Conservation (phyloP, 2,888 invertebrate species). For the Troglohyphantes excavatus region DNA sequence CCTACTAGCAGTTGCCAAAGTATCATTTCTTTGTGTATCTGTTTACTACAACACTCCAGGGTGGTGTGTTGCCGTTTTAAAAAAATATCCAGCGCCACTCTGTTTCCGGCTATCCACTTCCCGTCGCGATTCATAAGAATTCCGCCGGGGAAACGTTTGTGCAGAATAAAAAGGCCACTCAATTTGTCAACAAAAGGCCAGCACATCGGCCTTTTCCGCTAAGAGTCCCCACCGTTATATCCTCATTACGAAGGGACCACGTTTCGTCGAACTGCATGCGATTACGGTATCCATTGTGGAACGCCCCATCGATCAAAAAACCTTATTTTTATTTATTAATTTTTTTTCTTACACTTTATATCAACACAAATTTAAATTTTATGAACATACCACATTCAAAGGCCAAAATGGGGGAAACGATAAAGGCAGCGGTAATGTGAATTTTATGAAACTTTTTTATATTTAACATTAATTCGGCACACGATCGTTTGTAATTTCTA, state of each 20-base stretch:
- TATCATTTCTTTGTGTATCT: neutral
- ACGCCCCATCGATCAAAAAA: no score
- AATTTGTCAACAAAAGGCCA: constrained; percentile 71
- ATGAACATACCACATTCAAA: no score
- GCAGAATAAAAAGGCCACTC: constrained; percentile 49
- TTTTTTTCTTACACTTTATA: no score
- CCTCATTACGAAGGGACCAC: constrained; percentile 8
- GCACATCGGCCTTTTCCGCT: constrained; percentile 32
- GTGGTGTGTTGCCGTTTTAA: neutral
- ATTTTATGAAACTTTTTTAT: no score
- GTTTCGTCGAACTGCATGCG: constrained; percentile 25
- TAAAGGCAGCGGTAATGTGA: no score
- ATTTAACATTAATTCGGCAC: no score
- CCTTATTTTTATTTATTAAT: no score
- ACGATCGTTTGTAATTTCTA: no score
- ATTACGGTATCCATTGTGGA: neutral
- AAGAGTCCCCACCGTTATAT: constrained; percentile 18
- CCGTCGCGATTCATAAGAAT: constrained; percentile 75
- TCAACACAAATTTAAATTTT: no score
- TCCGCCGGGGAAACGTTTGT: constrained; percentile 61
- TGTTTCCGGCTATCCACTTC: constrained; percentile 74
- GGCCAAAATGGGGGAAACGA: no score
- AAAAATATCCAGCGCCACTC: constrained; percentile 51
- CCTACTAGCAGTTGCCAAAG: no score
- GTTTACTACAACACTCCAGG: neutral